A percentile compares a stretch with the other conserved stretches of the same genome.
Evolutionary conservation across 2,113 vertebrate genomes (phyloP).

Genomic region (Chaenogobius annularis): DNA sequence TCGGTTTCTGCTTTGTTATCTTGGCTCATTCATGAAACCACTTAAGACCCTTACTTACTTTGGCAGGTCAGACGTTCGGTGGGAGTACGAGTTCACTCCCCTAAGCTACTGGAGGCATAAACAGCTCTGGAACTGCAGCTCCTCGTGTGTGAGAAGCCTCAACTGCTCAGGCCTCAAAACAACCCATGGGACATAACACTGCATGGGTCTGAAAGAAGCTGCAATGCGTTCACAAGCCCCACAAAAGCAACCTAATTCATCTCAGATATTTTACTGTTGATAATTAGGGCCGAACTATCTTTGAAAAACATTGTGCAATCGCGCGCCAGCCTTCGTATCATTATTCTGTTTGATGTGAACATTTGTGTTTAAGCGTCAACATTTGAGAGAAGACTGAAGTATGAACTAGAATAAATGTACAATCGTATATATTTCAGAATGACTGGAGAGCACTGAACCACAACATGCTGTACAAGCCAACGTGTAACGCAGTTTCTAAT

Average conservation of each 20-base stretch:
- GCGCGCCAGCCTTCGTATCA: too few relatives aligned
- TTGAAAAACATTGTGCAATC: too few relatives aligned
- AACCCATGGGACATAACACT: conserved; percentile 12
- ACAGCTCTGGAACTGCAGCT: background rate
- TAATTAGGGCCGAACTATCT: too few relatives aligned
- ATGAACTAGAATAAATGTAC: too few relatives aligned
- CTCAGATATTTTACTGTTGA: background rate
- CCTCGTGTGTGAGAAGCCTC: conserved; percentile 24
- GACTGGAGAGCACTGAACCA: too few relatives aligned
- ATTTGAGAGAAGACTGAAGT: too few relatives aligned
- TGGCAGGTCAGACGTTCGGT: background rate
- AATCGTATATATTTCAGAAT: too few relatives aligned
- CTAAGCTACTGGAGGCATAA: background rate
- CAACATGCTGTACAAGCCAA: too few relatives aligned
- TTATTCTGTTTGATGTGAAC: too few relatives aligned
- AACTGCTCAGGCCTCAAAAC: conserved; percentile 31
- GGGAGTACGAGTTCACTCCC: background rate
- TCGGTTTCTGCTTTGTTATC: background rate
- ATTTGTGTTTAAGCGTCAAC: too few relatives aligned
- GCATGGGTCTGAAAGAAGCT: conserved; percentile 6
- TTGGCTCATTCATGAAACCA: conserved; percentile 1
- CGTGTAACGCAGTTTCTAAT: too few relatives aligned
- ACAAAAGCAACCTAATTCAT: conserved; percentile 34
- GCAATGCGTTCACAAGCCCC: background rate
- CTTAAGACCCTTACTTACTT: background rate